phyloP scores from a whole-genome alignment of 1,140 invertebrate species.

The Physella acuta region DNA sequence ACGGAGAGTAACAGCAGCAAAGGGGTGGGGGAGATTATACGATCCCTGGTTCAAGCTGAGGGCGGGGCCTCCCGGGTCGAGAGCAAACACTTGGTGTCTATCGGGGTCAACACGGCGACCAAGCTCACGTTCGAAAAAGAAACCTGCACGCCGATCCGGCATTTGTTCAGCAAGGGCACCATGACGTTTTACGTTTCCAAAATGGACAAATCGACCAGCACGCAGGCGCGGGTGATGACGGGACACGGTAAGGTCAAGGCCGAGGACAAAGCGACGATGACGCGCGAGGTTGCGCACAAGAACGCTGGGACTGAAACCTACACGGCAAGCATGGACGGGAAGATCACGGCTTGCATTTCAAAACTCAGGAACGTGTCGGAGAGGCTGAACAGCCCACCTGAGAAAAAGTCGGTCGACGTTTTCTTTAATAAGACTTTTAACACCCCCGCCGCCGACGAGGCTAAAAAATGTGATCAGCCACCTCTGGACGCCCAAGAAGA shows the following conservation, averaged over 20 bases:
- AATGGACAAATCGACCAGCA: slow-evolving; percentile 49
- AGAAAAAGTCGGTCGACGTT: slow-evolving; percentile 25
- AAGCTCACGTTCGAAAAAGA: slow-evolving; percentile 52
- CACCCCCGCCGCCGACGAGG: background rate
- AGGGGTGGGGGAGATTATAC: slow-evolving; percentile 17
- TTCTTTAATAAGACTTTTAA: slow-evolving; percentile 23
- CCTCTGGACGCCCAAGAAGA: slow-evolving; percentile 23
- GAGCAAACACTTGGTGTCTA: slow-evolving; percentile 33
- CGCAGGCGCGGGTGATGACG: slow-evolving; percentile 24
- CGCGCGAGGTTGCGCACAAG: slow-evolving; percentile 29
- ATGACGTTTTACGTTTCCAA: slow-evolving; percentile 50
- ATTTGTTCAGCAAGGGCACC: slow-evolving; percentile 47
- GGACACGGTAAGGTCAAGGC: slow-evolving; percentile 11
- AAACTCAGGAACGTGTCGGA: slow-evolving; percentile 50
- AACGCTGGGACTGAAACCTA: slow-evolving; percentile 43
- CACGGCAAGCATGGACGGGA: slow-evolving; percentile 35
- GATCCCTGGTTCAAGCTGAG: slow-evolving; percentile 11
- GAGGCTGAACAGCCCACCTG: slow-evolving; percentile 48
- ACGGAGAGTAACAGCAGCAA: slow-evolving; percentile 3
- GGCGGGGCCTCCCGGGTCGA: too few relatives aligned
- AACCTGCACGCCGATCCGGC: slow-evolving; percentile 44
- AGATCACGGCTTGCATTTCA: slow-evolving; percentile 49
- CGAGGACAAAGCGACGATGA: slow-evolving; percentile 42
- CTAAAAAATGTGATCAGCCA: background rate
- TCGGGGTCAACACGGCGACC: slow-evolving; percentile 45